These are phyloP conservation scores for Oreochromis tanganicae DNA, from an alignment of 2,113 vertebrate species.

Conservation along the genomic window DNA sequence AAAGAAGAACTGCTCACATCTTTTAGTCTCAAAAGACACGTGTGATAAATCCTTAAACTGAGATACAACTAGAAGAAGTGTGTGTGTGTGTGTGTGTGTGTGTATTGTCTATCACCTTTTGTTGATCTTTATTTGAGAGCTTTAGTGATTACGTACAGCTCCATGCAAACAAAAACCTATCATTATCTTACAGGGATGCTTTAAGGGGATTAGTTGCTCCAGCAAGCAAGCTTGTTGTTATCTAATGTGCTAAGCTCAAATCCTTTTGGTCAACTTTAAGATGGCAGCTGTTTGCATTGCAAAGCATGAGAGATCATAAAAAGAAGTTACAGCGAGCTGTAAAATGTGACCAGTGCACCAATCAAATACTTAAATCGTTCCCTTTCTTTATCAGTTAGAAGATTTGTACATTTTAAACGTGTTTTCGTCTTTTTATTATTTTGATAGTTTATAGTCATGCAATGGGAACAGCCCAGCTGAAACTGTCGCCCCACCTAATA, in stretches of 20 bases:
- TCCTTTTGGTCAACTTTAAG: background rate
- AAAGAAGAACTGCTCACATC: background rate
- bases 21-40: background rate
- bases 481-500: background rate
- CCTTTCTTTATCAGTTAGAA: background rate
- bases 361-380: background rate
- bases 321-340: too few relatives aligned
- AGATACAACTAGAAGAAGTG: background rate
- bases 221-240: background rate
- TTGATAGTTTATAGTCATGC: background rate
- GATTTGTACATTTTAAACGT: background rate
- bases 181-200: conserved; percentile 34
- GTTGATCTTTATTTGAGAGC: conserved; percentile 25
- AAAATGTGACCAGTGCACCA: too few relatives aligned
- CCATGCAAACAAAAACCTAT: conserved; percentile 34
- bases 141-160: conserved; percentile 10
- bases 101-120: conserved; percentile 23
- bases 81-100: background rate
- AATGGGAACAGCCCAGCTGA: background rate
- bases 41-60: background rate
- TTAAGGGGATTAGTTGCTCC: conserved; percentile 11
- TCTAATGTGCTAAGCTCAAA: background rate
- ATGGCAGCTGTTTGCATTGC: background rate
- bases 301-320: background rate
- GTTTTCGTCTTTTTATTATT: background rate